phyloP scores from a whole-genome alignment of 2,113 vertebrate species.

The cat (Felis catus) region F.catus_Fca126_mat1.0 CM031412.1:51326501-51327000 shows the following conservation, averaged over 20 bases:
- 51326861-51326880: neutral
- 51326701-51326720: neutral
- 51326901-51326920: neutral
- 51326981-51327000: neutral
- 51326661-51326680: neutral
- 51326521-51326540: neutral
- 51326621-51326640: neutral
- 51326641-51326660: neutral
- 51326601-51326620: neutral
- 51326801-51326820: neutral
- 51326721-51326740: neutral
- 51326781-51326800: neutral
- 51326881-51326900: neutral
- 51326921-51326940: neutral
- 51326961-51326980: neutral
- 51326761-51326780: neutral
- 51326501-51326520: neutral
- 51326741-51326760: neutral
- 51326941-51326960: neutral
- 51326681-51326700: neutral
- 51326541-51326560: conserved; percentile 12
- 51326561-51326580: neutral
- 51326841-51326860: neutral
- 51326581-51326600: neutral
- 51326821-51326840: neutral